Conservation (phyloP, 2,888 invertebrate genomes). For the Atrina japonica region DNA sequence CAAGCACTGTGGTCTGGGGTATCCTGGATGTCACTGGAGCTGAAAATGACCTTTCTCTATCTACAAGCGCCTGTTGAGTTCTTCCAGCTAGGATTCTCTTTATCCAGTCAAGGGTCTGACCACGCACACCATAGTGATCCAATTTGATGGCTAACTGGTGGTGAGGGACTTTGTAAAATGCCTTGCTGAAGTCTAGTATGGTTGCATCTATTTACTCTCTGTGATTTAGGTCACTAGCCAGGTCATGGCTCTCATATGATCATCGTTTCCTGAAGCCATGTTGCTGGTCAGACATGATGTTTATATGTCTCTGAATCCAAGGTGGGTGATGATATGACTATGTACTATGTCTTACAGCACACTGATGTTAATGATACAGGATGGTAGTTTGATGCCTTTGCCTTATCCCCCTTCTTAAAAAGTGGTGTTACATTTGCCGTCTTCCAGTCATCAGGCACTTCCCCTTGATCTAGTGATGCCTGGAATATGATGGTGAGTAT, state of each 20-base stretch:
- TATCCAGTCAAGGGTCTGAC: not conserved
- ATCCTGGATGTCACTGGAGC: too few relatives aligned
- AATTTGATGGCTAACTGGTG: not conserved
- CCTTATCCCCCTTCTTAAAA: conserved; percentile 6
- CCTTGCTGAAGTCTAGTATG: not conserved
- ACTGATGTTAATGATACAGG: conserved; percentile 7
- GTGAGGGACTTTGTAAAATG: not conserved
- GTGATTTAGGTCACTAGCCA: not conserved
- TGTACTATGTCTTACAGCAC: conserved; percentile 13
- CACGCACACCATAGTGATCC: not conserved
- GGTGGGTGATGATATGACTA: conserved; percentile 10
- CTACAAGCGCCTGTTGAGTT: not conserved
- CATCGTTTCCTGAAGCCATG: conserved; percentile 6
- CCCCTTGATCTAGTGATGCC: conserved; percentile 4
- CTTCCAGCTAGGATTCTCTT: not conserved
- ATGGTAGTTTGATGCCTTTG: not conserved
- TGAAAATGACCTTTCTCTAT: too few relatives aligned
- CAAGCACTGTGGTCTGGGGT: too few relatives aligned
- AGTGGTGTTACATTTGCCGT: conserved; percentile 4
- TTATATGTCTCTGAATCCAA: too few relatives aligned
- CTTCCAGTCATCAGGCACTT: conserved; percentile 7
- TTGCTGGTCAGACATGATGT: too few relatives aligned
- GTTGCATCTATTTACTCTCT: not conserved
- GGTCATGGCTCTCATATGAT: conserved; percentile 10
- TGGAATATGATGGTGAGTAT: conserved; percentile 11